phyloP scores from a whole-genome alignment of 2,888 invertebrate species.

The Pseudoips prasinana region DNA sequence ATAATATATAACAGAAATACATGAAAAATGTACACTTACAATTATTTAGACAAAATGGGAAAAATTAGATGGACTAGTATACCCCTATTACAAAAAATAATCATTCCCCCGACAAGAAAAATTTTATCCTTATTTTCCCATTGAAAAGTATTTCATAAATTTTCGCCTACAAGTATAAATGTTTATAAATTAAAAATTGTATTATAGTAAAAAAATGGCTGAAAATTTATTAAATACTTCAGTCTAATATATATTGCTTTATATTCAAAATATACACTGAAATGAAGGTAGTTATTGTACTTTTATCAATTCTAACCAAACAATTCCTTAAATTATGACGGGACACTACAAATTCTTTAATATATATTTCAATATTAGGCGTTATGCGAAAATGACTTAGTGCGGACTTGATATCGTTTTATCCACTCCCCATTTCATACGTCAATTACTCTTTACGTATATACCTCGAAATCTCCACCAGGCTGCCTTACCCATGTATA shows the following conservation, averaged over 20 bases:
- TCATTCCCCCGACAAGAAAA: constrained; percentile 45
- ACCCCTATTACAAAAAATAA: constrained; percentile 76
- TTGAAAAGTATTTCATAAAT: constrained; percentile 70
- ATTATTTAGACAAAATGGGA: constrained; percentile 62
- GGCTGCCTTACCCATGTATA: too few relatives aligned
- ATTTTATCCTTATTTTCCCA: constrained; percentile 45
- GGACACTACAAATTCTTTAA: constrained; percentile 3
- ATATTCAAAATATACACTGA: constrained; percentile 73
- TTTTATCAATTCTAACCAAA: constrained; percentile 58
- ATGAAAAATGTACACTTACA: constrained; percentile 67
- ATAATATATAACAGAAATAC: constrained; percentile 68
- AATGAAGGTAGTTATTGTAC: constrained; percentile 55
- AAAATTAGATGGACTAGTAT: constrained; percentile 71
- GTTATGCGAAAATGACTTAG: too few relatives aligned
- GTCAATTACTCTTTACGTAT: too few relatives aligned
- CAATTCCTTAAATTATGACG: constrained; percentile 61
- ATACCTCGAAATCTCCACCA: too few relatives aligned
- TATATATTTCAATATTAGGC: too few relatives aligned
- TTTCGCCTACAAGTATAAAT: constrained; percentile 60
- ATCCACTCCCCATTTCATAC: too few relatives aligned
- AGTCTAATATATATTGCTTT: constrained; percentile 78
- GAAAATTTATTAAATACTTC: constrained; percentile 72
- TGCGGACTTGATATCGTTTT: too few relatives aligned
- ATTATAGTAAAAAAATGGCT: constrained; percentile 53
- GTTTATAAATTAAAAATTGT: constrained; percentile 53